Base-by-base conservation (phyloP, 2,113 vertebrate genomes). In the Pan troglodytes region DNA sequence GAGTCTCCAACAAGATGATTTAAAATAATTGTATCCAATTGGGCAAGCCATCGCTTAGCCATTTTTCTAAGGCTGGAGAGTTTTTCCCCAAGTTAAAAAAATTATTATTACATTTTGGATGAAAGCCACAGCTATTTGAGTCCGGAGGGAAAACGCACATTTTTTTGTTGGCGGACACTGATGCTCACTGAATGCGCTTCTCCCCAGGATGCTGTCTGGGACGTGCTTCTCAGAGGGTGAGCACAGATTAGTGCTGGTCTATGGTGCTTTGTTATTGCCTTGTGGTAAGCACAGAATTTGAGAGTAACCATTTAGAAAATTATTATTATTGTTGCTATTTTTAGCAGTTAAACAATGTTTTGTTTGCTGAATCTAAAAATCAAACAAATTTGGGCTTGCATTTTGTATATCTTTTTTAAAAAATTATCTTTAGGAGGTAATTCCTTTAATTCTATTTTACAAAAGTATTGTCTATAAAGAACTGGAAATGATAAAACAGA, bases 1-100 rank as follows among this genome's bases (percentile, higher is more conserved):
- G n/a, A 2, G 18, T 72, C 9, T 92, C 64, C 45, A 59, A 81
- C 48, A 48, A 43, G 9, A 67, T 70, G 55, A 48, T 72, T 96
- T 96, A 11, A 97, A 94, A 89, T 70, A 78, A 68, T 38, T 90
- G 59, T 78, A 52, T 80, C n/a, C 14, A 59, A 48, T 35, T 86
- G 79, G 52, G 48, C 14, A 92, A 88, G 64, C 6, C 20, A 85
- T 64, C 45, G 52, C n/a, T 27, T 68, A 72, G 43, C 35, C 35
- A n/a, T 82, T 88, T 95, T 59, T 35, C 91, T 48, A 61, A 79
- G 9, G 27, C 22, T 91, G 35, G 85, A 52, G 2, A 5, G 38
- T 92, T 27, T 12, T 10, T 43, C 85, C 43, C 18, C 61, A 32
- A 25, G 45, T 67, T 10, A 86, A 90, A 55, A 83, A 32, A 16